Base-by-base conservation (phyloP, 2,888 invertebrate genomes). In the Endotricha flammealis region DNA sequence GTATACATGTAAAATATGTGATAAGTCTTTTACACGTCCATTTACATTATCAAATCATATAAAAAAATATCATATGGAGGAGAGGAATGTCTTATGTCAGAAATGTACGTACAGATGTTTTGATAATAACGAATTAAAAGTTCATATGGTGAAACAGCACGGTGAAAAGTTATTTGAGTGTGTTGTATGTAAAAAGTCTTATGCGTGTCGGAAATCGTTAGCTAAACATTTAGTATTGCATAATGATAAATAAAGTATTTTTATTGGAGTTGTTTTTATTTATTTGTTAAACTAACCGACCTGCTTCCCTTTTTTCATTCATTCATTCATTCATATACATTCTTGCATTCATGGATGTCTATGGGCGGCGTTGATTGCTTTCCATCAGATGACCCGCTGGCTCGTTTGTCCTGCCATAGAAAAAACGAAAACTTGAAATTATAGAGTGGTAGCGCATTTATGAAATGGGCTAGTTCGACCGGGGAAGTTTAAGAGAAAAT, bases 181-280 rank as follows among this genome's bases (percentile, higher is more conserved):
- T 48, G 47, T 56, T 0, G 56, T 82, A 0, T 88, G 88, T 39
- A 63, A 70, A 7, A 87, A 82, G 36, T 48, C 63, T 0, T 80
- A 72, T 22, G 64, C 64, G 0, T 58, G 70, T 16, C 67, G 68
- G 38, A 72, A 71, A 11, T 64, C 73, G 0, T 34, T 79, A n/a
- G 60, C 49, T 12, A 62, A 65, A 11, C 78, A 76, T 39, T 58
- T 71, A 62, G 45, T 63, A 12, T 66, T 66, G 24, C 79, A 80
- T 43, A 64, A 59, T 31, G 68, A 72, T 38, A 64, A 62, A 14
- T 64, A 50, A 7, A 22, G 23, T 3, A n/a, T n/a, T n/a, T n/a
- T n/a, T n/a, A n/a, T n/a, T n/a, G n/a, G n/a, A n/a, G n/a, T n/a
- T n/a, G n/a, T n/a, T n/a, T n/a, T n/a, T n/a, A n/a, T n/a, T n/a